phyloP scores from a whole-genome alignment of 2,888 invertebrate species.

The Heliconius erato region DNA sequence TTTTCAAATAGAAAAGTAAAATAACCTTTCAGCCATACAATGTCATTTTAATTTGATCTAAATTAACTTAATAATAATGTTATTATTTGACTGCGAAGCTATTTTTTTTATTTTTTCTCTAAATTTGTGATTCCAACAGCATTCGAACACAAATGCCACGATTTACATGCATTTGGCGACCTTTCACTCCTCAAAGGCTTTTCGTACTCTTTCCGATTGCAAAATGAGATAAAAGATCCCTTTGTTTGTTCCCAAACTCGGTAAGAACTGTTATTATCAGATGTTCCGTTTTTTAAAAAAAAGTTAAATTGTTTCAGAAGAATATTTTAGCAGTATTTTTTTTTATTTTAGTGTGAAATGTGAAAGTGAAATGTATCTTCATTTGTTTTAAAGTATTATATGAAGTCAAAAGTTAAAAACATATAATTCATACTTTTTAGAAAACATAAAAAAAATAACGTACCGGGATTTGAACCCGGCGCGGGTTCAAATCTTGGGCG shows the following conservation, averaged over 20 bases:
- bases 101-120: not conserved
- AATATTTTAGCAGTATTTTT: not conserved
- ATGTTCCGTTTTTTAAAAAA: not conserved
- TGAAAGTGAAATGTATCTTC: too few species aligned
- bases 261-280: conserved; percentile 16
- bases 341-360: not conserved
- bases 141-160: conserved; percentile 32
- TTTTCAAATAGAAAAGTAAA: too few species aligned
- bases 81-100: not conserved
- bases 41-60: not conserved
- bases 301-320: not conserved
- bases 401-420: too few species aligned
- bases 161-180: conserved; percentile 43
- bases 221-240: conserved; percentile 42
- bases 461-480: too few species aligned
- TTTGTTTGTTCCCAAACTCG: conserved; percentile 20
- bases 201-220: conserved; percentile 41
- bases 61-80: not conserved
- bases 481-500: too few species aligned
- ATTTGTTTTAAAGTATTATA: too few species aligned
- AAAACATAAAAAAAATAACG: too few species aligned
- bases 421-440: too few species aligned
- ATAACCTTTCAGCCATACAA: too few species aligned
- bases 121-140: not conserved
- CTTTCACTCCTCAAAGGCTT: conserved; percentile 26